These are phyloP conservation scores for Trichacis sp. DNA, from an alignment of 2,888 invertebrate species.

Conservation along the genomic window DNA sequence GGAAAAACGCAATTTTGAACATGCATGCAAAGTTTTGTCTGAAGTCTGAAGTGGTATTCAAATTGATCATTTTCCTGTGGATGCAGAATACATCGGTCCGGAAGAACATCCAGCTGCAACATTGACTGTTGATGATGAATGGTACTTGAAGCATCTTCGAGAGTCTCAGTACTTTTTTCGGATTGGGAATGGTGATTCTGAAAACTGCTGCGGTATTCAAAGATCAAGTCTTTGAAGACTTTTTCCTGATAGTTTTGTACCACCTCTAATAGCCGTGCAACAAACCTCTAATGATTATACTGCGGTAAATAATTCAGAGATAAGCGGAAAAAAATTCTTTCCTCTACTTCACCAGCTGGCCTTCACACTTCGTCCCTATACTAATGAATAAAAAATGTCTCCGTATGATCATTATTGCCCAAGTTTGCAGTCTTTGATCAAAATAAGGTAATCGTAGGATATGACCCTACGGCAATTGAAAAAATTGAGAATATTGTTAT, in stretches of 20 bases:
- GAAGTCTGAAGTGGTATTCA: constrained; percentile 54
- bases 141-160: constrained; percentile 47
- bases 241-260: constrained; percentile 3
- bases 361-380: no score
- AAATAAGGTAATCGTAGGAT: no score
- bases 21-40: constrained; percentile 56
- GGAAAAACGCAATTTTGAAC: constrained; percentile 58
- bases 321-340: no score
- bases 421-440: no score
- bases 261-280: background rate
- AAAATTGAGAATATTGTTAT: no score
- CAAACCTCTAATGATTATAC: no score
- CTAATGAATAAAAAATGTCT: no score
- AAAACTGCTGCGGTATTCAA: constrained; percentile 7
- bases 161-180: constrained; percentile 50
- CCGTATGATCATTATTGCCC: no score
- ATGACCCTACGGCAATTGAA: no score
- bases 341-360: no score
- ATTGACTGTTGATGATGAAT: constrained; percentile 32
- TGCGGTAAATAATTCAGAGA: no score
- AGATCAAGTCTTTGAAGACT: constrained; percentile 6
- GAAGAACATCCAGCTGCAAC: constrained; percentile 17
- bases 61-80: constrained; percentile 49
- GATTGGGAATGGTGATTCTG: constrained; percentile 27
- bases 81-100: constrained; percentile 30